Conservation (phyloP, 2,888 invertebrate species). For the Heliconius sara region DNA sequence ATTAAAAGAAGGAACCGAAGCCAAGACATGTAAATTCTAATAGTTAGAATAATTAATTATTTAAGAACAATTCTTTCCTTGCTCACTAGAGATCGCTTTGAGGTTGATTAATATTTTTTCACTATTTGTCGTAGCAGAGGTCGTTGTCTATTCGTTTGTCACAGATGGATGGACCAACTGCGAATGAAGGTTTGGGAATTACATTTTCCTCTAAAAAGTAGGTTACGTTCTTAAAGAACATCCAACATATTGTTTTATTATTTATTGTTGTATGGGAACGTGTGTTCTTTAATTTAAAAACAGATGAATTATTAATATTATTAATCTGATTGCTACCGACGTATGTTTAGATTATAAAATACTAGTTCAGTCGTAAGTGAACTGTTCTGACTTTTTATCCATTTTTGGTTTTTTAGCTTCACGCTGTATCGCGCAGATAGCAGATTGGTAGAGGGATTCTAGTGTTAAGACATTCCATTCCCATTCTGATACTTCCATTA, state of each 20-base stretch:
- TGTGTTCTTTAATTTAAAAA: background rate
- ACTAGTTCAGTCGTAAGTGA: background rate
- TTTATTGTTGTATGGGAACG: background rate
- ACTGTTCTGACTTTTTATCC: background rate
- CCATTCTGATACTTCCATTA: too few relatives aligned
- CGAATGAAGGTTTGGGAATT: background rate
- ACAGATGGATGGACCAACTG: background rate
- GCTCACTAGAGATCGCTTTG: background rate
- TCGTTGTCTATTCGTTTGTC: conserved; percentile 2
- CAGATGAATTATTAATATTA: too few relatives aligned
- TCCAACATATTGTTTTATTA: background rate
- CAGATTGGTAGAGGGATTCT: too few relatives aligned
- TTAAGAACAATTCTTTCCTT: background rate
- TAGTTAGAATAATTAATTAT: background rate
- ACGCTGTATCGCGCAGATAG: too few relatives aligned
- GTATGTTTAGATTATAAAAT: background rate
- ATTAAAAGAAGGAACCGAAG: background rate
- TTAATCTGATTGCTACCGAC: background rate
- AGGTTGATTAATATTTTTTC: conserved; percentile 2
- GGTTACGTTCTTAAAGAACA: background rate
- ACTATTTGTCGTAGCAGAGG: background rate
- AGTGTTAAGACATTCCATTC: too few relatives aligned
- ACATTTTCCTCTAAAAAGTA: background rate
- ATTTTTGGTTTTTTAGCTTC: background rate
- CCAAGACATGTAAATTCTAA: background rate